These are phyloP conservation scores for Picathartes gymnocephalus DNA, from an alignment of 2,113 vertebrate genomes.

Conservation along the genomic window DNA sequence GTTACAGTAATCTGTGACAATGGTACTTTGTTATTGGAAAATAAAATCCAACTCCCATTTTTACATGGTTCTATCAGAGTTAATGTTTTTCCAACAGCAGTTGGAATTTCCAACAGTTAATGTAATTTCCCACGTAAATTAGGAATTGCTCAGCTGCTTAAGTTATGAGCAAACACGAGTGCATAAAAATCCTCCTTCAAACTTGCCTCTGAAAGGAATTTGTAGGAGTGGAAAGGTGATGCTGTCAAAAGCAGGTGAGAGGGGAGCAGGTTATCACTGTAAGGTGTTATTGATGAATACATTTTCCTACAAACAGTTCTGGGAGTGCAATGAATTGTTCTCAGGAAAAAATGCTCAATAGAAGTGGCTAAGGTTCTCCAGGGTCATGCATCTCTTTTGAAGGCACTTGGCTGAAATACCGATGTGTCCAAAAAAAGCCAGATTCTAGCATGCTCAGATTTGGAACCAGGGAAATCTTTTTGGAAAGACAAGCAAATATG, in stretches of 20 bases:
- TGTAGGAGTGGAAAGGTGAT: not conserved
- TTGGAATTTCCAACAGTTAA: no score
- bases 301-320: not conserved
- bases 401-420: not conserved
- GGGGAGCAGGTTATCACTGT: not conserved
- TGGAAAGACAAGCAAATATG: not conserved
- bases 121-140: not conserved
- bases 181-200: not conserved
- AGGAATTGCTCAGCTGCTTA: not conserved
- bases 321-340: not conserved
- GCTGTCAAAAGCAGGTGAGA: not conserved
- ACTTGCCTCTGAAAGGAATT: not conserved
- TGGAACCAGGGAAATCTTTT: not conserved
- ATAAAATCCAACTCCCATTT: not conserved
- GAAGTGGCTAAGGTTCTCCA: not conserved
- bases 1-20: not conserved
- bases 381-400: not conserved
- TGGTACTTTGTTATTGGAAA: not conserved
- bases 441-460: accelerated
- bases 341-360: accelerated
- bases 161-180: not conserved
- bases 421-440: not conserved
- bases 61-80: not conserved
- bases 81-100: not conserved
- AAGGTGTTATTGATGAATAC: not conserved